Evolutionary conservation across 1,140 invertebrate species (phyloP).

Genomic region (Calephelis virginiensis): DNA sequence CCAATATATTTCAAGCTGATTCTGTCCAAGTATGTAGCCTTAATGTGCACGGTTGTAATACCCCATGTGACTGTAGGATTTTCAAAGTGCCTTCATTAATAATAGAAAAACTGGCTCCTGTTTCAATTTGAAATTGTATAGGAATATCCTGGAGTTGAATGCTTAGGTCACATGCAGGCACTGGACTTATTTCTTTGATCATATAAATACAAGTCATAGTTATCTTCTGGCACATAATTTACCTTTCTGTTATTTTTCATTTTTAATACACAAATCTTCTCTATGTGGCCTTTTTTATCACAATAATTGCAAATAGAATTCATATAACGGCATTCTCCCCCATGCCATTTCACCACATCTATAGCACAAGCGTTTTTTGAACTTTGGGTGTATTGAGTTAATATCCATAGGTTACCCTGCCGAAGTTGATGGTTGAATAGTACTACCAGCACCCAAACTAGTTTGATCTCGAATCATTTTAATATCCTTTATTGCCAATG

Average conservation of each 20-base stretch:
- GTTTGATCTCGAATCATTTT: neutral
- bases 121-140: constrained; percentile 11
- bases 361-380: constrained; percentile 12
- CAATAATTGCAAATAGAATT: constrained; percentile 28
- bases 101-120: constrained; percentile 26
- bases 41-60: neutral
- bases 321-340: constrained; percentile 21
- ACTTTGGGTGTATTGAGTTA: neutral
- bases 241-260: constrained; percentile 4
- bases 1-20: constrained; percentile 20
- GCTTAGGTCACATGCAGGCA: constrained; percentile 15
- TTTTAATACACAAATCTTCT: constrained; percentile 25
- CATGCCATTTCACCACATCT: constrained; percentile 23
- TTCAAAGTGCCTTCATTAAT: constrained; percentile 25
- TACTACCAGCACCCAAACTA: neutral
- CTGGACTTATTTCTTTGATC: neutral
- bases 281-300: constrained; percentile 29
- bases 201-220: constrained; percentile 25
- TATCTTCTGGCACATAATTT: constrained; percentile 12
- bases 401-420: neutral
- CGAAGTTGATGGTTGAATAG: too few relatives aligned
- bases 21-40: constrained; percentile 28
- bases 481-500: constrained; percentile 22
- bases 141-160: neutral
- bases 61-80: neutral